Conservation (phyloP, 2,797 vertebrate species). For the Sebastes glaucus region DNA sequence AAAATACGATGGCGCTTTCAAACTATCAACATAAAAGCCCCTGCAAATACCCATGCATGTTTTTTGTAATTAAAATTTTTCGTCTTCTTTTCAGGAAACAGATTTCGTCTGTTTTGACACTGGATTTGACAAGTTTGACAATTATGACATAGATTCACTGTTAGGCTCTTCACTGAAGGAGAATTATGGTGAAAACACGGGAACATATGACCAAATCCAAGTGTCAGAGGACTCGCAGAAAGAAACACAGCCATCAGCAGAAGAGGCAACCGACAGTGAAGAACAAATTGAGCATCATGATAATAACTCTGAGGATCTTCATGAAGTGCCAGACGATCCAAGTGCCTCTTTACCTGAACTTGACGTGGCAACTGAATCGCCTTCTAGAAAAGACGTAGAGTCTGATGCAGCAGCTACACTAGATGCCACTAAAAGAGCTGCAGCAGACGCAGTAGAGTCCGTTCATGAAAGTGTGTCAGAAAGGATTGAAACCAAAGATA, state of each 20-base stretch:
- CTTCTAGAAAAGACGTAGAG: constrained; percentile 30
- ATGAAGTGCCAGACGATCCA: constrained; percentile 31
- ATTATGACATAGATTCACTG: constrained; percentile 88
- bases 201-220: constrained; percentile 39
- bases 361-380: constrained; percentile 43
- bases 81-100: constrained; percentile 86
- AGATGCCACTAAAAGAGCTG: constrained; percentile 13
- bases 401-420: constrained; percentile 2
- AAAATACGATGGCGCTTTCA: neutral
- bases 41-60: neutral
- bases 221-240: constrained; percentile 1
- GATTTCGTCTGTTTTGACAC: constrained; percentile 97
- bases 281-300: constrained; percentile 27
- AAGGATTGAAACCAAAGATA: constrained; percentile 81
- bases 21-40: neutral
- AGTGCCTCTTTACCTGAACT: constrained; percentile 53
- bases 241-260: constrained; percentile 36
- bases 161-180: constrained; percentile 61
- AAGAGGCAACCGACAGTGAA: constrained; percentile 20
- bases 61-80: constrained; percentile 13
- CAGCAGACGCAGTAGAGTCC: constrained; percentile 6
- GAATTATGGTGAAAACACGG: constrained; percentile 20
- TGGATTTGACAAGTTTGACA: constrained; percentile 90
- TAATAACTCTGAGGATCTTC: constrained; percentile 26
- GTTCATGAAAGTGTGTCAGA: constrained; percentile 69